These are phyloP conservation scores for Radopholus similis DNA, from an alignment of 1,140 invertebrate species.

Conservation along the genomic window DNA sequence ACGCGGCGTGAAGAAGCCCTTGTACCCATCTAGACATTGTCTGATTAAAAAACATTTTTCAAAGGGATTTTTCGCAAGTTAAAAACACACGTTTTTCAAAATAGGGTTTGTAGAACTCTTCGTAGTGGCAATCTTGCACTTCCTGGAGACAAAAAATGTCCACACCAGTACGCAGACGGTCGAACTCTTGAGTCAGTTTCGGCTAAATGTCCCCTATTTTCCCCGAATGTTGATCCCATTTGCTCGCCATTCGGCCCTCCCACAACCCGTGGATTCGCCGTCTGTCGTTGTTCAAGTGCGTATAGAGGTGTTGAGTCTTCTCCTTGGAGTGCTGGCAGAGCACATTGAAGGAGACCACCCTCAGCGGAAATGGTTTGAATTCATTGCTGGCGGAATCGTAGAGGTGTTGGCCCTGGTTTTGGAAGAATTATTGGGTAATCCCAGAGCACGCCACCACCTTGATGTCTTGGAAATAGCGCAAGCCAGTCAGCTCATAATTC, in stretches of 20 bases:
- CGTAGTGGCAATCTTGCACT: constrained; percentile 19
- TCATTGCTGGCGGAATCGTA: not conserved
- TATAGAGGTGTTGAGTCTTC: constrained; percentile 6
- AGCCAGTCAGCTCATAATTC: constrained; percentile 14
- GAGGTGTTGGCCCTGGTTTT: constrained; percentile 2
- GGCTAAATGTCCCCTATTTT: not conserved
- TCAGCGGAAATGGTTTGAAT: not conserved
- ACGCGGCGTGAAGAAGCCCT: not conserved
- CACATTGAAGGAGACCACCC: constrained; percentile 19
- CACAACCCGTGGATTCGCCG: not conserved
- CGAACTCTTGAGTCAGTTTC: constrained; percentile 8
- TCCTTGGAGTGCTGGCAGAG: constrained; percentile 10
- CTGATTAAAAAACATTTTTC: not conserved
- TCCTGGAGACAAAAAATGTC: constrained; percentile 24
- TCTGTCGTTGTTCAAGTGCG: not conserved
- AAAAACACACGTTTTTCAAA: constrained; percentile 5
- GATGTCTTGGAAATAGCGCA: constrained; percentile 22
- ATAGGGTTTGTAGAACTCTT: constrained; percentile 9
- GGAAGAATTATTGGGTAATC: not conserved
- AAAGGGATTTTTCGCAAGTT: not conserved
- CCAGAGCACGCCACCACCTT: not conserved
- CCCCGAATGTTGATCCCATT: not conserved
- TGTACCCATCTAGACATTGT: not conserved
- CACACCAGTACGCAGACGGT: constrained; percentile 6
- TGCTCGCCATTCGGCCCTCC: not conserved